These are phyloP conservation scores for Pseudolaguvia tuberculata DNA, from an alignment of 2,113 vertebrate genomes.

Conservation along the genomic window DNA sequence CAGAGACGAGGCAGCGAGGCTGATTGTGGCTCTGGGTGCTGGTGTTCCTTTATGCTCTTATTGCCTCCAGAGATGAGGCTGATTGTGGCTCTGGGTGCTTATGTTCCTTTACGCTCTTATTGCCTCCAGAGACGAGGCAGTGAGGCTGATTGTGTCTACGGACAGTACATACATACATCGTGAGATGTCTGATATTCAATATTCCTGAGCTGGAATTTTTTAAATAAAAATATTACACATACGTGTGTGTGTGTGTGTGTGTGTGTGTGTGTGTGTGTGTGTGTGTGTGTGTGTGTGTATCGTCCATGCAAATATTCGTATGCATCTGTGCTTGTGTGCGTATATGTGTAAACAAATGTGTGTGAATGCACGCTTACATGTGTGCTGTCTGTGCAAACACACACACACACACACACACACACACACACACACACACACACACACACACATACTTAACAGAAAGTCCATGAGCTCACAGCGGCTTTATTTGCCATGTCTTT, in stretches of 20 bases:
- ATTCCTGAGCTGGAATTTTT: conserved; percentile 34
- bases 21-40: too few species aligned
- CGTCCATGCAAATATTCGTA: too few species aligned
- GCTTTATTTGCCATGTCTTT: conserved; percentile 41
- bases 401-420: too few species aligned
- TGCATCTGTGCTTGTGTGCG: neutral
- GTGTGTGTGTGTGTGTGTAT: neutral
- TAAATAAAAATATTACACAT: conserved; percentile 24
- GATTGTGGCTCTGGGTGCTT: too few species aligned
- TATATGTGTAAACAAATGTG: neutral
- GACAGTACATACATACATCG: neutral
- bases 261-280: too few species aligned
- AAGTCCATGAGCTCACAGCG: conserved; percentile 37
- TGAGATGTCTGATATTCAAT: conserved; percentile 26
- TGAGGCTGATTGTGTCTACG: conserved; percentile 6
- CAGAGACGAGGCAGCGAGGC: too few species aligned
- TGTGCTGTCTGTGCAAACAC: neutral
- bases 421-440: too few species aligned
- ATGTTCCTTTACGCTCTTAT: too few species aligned
- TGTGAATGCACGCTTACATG: neutral
- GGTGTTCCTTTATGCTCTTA: too few species aligned
- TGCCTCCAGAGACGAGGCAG: too few species aligned
- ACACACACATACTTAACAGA: neutral
- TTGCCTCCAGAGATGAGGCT: too few species aligned
- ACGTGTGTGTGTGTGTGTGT: conserved; percentile 13